Evolutionary conservation across 2,888 invertebrate species (phyloP), one percentile per base, ranked within the genome.

Genomic region (Cantharis nigra): DNA sequence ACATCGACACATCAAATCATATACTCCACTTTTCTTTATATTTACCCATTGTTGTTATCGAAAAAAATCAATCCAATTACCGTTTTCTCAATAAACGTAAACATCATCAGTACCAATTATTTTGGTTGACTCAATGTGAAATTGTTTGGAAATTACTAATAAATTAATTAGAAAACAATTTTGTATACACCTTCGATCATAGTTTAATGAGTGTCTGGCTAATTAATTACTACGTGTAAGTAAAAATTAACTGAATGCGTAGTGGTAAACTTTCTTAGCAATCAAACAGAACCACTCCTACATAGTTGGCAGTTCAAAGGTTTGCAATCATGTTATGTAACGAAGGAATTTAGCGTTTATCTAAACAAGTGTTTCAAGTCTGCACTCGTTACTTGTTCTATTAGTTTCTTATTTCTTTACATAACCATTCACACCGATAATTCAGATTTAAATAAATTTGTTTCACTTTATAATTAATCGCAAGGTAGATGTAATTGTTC

Each of bases 281-380:
- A 67, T 67, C 65, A 67, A 67, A 67, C 65, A 63, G 23, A 49
- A 64, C 78, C 80, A 79, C 80, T 80, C 80, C 80, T 74, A 79
- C 75, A 80, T 80, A 77, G 77, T 70, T 80, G 77, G 77, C 80
- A 80, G 80, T 77, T 80, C 80, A 79, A 72, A 80, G 80, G 80
- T 78, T 67, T 67, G 65, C 65, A 77, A 76, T 79, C 65, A 69
- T 71, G 71, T 80, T 80, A 79, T 75, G 80, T 77, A 80, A 80
- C 70, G 67, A 72, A 73, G 75, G 64, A 72, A 70, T 72, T 70
- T 71, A 70, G 70, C 72, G 73, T 77, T 75, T 77, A 75, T 78
- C 75, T 79, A 75, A 78, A 78, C 78, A 78, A 78, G 80, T 80
- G 77, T 75, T 80, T 77, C 70, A 73, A 64, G 69, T 70, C 69